Base-by-base conservation (phyloP, 1,140 invertebrate species). In the Ceratosolen fusciceps region DNA sequence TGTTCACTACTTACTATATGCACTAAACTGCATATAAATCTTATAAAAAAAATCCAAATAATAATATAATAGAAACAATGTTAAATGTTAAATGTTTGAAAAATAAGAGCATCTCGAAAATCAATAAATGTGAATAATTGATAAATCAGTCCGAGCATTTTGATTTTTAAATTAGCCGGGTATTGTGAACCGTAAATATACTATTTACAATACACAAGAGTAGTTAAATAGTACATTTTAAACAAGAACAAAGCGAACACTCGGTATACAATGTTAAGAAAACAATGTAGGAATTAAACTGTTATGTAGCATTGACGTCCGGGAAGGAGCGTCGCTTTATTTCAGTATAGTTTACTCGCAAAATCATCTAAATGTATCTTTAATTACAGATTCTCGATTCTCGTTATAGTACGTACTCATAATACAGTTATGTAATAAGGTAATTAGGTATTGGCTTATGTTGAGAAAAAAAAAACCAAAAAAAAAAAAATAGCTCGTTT, bases 211-310 rank as follows among this genome's bases (percentile, higher is more conserved):
- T 26, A 16, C 5, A 65, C 21, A 65, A 65, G 21, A 31, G 34
- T 65, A 37, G 2, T 9, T 37, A 65, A 65, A 7, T 2, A n/a
- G 8, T 37, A 47, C 24, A 29, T 14, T 74, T 39, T 49, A 37
- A 60, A 31, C 31, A 8, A n/a, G 12, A 52, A 58, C 16, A 31
- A 58, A 70, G 19, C 70, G 54, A 74, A 79, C 77, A 79, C 71
- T 74, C 73, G 26, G 72, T 74, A 70, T 75, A 78, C 74, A 79
- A 78, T 77, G 67, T 81, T n/a, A 79, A 80, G 60, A 78, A 75
- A 78, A 78, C 80, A 78, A 72, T 77, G 80, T 76, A 39, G 81
- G 16, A 83, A 83, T 82, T 77, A 71, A 82, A 81, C 74, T 80
- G 29, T 74, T 81, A 81, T 74, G 75, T 43, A 79, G 16, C 12